These are phyloP conservation scores for Spea multiplicata DNA, from an alignment of 2,113 vertebrate genomes.

Conservation along the genomic window DNA sequence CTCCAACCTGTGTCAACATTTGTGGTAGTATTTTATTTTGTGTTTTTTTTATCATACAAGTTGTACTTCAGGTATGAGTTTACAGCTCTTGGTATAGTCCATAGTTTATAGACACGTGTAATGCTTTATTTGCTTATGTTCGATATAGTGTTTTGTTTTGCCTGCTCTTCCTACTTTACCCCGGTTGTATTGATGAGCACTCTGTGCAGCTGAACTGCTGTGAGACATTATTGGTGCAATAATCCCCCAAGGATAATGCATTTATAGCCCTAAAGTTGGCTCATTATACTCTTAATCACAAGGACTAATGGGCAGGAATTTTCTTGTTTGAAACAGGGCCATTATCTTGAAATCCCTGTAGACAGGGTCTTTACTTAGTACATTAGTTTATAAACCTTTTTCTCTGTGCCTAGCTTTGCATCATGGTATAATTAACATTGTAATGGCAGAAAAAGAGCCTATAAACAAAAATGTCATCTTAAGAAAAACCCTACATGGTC, in stretches of 20 bases:
- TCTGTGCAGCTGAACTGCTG: constrained; percentile 18
- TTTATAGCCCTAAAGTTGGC: constrained; percentile 25
- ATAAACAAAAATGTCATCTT: constrained; percentile 4
- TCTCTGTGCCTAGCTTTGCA: constrained; percentile 23
- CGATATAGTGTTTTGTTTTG: constrained; percentile 1
- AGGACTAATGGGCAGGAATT: constrained; percentile 39
- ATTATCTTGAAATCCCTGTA: constrained; percentile 36
- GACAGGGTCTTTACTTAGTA: constrained; percentile 34
- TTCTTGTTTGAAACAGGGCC: constrained; percentile 28
- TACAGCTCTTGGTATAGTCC: no score
- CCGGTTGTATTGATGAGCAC: neutral
- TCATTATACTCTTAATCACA: constrained; percentile 44
- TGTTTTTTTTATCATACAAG: no score
- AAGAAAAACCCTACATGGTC: neutral
- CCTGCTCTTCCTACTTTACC: constrained; percentile 6
- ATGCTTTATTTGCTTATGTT: no score
- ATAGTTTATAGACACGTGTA: no score
- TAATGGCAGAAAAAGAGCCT: constrained; percentile 6
- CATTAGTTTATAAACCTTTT: constrained; percentile 38
- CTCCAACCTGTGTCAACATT: no score
- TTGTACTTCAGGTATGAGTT: no score
- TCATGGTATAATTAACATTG: constrained; percentile 30
- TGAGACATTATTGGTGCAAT: constrained; percentile 17
- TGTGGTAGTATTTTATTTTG: no score
- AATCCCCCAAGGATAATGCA: constrained; percentile 37